Evolutionary conservation across 2,797 vertebrate species (phyloP), one percentile per base, ranked within the genome.

Genomic region (Neomorphus geoffroyi): DNA sequence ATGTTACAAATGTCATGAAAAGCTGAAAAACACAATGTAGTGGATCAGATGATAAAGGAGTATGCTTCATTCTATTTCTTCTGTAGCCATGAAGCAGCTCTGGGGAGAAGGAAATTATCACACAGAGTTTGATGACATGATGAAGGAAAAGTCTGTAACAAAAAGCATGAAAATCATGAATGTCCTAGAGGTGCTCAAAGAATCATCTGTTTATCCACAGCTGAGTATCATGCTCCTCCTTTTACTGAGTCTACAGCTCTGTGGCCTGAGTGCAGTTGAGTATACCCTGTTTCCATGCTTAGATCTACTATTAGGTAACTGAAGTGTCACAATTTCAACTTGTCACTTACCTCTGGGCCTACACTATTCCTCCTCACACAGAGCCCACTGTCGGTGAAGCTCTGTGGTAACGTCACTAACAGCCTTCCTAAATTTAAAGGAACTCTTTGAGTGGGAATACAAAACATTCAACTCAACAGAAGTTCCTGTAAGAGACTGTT

Each of bases 171-270:
- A 93, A 46, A 95, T 98, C 8, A 95, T 95, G 73, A 96, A 86
- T 17, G 98, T 98, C 2, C 98, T 98, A 96, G 98, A 99, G 66
- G 97, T 99, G 64, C 97, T 99, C 43, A 79, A 54, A 39, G 99
- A 99, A 57, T 97, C 78, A n/a, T 96, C 97, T 0, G 93, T 99
- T 66, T 97, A 98, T 94, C 98, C 98, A 53, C 99, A 99, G 93
- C 97, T 99, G 94, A 88, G 97, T 35, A 97, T 97, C 37, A 93
- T 98, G 72, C 95, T 98, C 32, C 75, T 99, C 65, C 96, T 99
- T 88, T 96, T 98, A 96, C 98, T 98, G 21, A 98, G 98, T 72
- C 98, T 99, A 97, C 98, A 99, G 96, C 98, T 99, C 83, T 99
- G 98, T 57, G 99, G 99, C 10, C 98, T 99, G 35, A 98, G 98